Evolutionary conservation across 2,888 invertebrate species (phyloP), one percentile per base, ranked within the genome.

Genomic region (Metacarcinus magister): DNA sequence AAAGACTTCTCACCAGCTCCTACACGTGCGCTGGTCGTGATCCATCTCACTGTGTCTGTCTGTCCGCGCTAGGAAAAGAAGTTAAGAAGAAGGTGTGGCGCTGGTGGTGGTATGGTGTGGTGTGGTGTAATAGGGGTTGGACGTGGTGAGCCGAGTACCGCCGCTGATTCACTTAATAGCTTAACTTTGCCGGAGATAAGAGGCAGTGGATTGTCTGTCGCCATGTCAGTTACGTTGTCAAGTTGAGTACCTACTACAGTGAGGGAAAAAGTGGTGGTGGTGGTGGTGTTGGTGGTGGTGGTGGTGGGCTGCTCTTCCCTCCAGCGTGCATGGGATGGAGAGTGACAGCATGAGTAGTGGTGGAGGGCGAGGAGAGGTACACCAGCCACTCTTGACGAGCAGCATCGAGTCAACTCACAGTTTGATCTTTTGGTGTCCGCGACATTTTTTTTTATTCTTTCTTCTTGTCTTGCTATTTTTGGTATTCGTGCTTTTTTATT

Each of bases 191-290:
- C 19, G 60, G 60, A 19, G 60, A 60, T 60, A 19, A 60, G 60
- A 60, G 60, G 60, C 60, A 60, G 60, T 60, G 60, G 60, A 60
- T 60, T 60, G 60, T 60, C 60, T 60, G 60, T 60, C 60, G 60
- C 1, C 60, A 23, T 4, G 60, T 23, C 60, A 60, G 23, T 60
- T 60, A 60, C 60, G 23, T 3, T 23, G 60, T 60, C 60, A 60
- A 23, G 23, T 60, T 60, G 60, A 60, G 5, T 60, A 60, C 60
- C 23, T 23, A 60, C 60, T 60, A 23, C 23, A 23, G 60, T 60
- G 23, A 23, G 19, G 60, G 23, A 60, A 60, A 23, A 23, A 60
- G 60, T 60, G 60, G 23, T 60, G 60, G 60, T 60, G 60, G 60
- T 60, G 54, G 54, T 13, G 54, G 54, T 54, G 54, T 10, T 4